Evolutionary conservation across 2,113 vertebrate genomes (phyloP).

Genomic region (Todiramphus chloris): DNA sequence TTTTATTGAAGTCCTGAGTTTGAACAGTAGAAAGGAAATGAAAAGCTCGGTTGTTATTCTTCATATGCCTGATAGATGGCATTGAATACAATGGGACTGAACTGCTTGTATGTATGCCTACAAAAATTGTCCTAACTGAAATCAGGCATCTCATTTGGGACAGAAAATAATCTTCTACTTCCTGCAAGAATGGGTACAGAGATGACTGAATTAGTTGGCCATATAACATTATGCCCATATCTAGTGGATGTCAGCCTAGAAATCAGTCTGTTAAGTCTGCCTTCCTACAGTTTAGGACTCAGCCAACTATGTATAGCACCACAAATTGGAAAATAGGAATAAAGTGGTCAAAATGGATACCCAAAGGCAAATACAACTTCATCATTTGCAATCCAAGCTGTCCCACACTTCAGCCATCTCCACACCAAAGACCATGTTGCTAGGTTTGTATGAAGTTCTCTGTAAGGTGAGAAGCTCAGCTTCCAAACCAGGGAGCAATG

Average conservation of each 20-base stretch:
- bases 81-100: neutral
- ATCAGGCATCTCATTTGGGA: neutral
- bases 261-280: neutral
- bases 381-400: neutral
- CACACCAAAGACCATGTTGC: neutral
- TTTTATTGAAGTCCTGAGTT: neutral
- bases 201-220: neutral
- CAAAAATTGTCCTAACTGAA: neutral
- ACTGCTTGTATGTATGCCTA: neutral
- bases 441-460: neutral
- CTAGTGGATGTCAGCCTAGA: neutral
- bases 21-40: neutral
- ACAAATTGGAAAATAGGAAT: neutral
- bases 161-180: neutral
- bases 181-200: neutral
- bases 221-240: neutral
- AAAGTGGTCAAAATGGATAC: neutral
- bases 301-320: neutral
- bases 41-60: neutral
- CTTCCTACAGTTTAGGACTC: neutral
- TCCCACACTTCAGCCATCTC: neutral
- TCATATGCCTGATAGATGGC: neutral
- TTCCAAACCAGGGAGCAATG: neutral
- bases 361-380: neutral
- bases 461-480: neutral